Percentiles rank a stretch among this genome's conserved stretches.
Conservation (phyloP, 2,797 vertebrate genomes). For the Enteromius argenteus region DNA sequence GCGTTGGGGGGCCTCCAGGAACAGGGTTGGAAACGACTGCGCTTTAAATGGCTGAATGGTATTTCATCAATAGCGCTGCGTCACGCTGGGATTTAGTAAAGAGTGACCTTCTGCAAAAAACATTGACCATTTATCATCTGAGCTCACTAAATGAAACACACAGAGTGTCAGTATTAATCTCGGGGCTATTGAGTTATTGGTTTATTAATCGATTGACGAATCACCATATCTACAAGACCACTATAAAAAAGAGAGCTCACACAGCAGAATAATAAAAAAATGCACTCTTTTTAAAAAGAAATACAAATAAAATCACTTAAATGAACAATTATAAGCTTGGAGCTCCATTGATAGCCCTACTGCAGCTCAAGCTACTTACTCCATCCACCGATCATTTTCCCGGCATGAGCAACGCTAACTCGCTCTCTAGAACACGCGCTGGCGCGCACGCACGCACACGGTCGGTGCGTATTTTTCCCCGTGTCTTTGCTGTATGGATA, state of each 20-base stretch:
- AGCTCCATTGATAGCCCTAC: not conserved
- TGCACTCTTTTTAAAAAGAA: not conserved
- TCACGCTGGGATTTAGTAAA: slow-evolving; percentile 35
- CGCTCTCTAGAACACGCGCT: slow-evolving; percentile 15
- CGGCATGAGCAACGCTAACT: slow-evolving; percentile 19
- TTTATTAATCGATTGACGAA: slow-evolving; percentile 21
- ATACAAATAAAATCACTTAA: not conserved
- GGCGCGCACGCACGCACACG: slow-evolving; percentile 11
- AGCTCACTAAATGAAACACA: slow-evolving; percentile 21
- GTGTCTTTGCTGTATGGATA: slow-evolving; percentile 39
- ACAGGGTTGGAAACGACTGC: not conserved
- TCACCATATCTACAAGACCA: not conserved
- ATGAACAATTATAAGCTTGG: not conserved
- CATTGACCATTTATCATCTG: slow-evolving; percentile 20
- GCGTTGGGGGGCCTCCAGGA: slow-evolving; percentile 1
- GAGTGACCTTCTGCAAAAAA: slow-evolving; percentile 38
- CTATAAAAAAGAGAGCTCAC: not conserved
- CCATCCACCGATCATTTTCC: slow-evolving; percentile 8
- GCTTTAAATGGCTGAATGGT: slow-evolving; percentile 39
- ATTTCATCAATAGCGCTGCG: slow-evolving; percentile 52
- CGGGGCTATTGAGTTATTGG: slow-evolving; percentile 24
- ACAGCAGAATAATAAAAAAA: not conserved
- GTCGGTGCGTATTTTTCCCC: not conserved
- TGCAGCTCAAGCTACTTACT: slow-evolving; percentile 12
- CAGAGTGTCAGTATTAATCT: slow-evolving; percentile 26